phyloP scores from a whole-genome alignment of 2,797 vertebrate genomes.

The Peromyscus aztecus region DNA sequence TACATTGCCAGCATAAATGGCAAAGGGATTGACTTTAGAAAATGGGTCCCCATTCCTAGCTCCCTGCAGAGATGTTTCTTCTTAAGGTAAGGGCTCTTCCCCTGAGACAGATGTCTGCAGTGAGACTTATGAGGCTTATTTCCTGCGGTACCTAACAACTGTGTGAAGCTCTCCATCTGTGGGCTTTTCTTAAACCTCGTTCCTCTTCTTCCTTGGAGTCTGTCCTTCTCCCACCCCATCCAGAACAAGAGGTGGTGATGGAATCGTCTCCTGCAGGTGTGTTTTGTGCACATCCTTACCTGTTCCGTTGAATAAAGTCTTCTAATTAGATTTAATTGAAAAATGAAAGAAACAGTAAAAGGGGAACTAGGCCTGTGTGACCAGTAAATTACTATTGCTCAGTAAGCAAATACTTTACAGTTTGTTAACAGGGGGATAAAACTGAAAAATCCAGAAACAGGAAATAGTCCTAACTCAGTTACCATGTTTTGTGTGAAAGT shows the following conservation, averaged over 20 bases:
- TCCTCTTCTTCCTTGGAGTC: neutral
- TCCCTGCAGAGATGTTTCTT: neutral
- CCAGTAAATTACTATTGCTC: conserved; percentile 2
- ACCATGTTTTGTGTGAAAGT: neutral
- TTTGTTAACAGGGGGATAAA: conserved; percentile 15
- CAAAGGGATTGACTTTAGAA: neutral
- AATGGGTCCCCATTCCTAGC: neutral
- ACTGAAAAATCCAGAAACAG: neutral
- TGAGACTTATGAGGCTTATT: neutral
- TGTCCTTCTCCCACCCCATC: too few relatives aligned
- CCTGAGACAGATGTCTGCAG: rapidly evolving
- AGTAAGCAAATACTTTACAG: neutral
- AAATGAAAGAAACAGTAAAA: neutral
- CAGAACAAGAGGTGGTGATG: too few relatives aligned
- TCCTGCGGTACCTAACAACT: neutral
- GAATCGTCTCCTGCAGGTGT: too few relatives aligned
- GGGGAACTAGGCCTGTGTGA: neutral
- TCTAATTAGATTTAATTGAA: conserved; percentile 6
- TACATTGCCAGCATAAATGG: neutral
- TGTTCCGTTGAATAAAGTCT: neutral
- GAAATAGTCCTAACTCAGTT: neutral
- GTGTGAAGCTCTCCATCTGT: neutral
- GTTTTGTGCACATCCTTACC: neutral
- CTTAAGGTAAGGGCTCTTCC: neutral
- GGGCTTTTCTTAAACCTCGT: neutral